Evolutionary conservation across 2,113 vertebrate species (phyloP).

Genomic region (Zapornia atra): DNA sequence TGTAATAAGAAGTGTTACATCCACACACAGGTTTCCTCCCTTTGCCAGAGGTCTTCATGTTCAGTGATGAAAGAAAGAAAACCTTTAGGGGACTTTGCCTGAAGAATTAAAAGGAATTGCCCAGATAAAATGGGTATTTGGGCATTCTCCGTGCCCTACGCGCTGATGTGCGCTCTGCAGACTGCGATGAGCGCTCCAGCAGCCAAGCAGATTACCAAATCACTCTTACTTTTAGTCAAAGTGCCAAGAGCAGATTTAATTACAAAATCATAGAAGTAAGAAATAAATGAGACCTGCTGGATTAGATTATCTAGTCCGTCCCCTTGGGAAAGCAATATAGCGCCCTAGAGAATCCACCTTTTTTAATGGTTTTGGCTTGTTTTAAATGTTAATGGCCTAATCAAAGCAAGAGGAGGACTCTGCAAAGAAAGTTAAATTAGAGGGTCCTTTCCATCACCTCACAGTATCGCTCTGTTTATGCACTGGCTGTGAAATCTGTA

Average conservation of each 20-base stretch:
- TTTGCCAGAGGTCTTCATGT: background rate
- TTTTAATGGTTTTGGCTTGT: background rate
- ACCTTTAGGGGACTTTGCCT: background rate
- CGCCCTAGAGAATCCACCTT: background rate
- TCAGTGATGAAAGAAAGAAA: background rate
- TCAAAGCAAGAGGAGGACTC: slow-evolving; percentile 11
- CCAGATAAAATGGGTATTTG: background rate
- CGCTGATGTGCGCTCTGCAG: background rate
- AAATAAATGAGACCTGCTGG: slow-evolving; percentile 46
- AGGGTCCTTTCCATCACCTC: background rate
- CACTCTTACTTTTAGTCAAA: slow-evolving; percentile 48
- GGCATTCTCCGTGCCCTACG: background rate
- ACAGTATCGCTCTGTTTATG: background rate
- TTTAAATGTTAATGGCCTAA: slow-evolving; percentile 39
- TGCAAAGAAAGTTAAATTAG: slow-evolving; percentile 26
- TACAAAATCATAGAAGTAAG: slow-evolving; percentile 59
- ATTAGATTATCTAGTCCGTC: slow-evolving; percentile 48
- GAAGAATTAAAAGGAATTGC: background rate
- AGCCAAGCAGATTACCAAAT: slow-evolving; percentile 45
- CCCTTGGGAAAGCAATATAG: background rate
- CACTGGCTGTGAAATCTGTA: background rate
- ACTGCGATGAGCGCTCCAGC: background rate
- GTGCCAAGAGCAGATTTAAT: slow-evolving; percentile 58
- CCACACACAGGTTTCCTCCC: background rate
- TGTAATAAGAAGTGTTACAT: background rate